These are phyloP conservation scores for Rhinoraja longicauda DNA, from an alignment of 2,797 vertebrate genomes.

Conservation along the genomic window DNA sequence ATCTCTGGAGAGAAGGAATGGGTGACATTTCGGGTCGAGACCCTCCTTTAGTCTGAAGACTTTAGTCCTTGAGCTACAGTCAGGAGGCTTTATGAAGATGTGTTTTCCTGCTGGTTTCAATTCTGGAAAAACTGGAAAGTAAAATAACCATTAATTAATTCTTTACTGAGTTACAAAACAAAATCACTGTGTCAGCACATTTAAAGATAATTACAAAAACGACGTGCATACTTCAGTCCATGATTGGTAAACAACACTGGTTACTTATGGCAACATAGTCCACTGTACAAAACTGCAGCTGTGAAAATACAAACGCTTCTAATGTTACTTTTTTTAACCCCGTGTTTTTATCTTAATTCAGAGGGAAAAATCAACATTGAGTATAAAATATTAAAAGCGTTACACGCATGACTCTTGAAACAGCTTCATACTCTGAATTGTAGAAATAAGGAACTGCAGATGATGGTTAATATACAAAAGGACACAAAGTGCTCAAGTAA, in stretches of 20 bases:
- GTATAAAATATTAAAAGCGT: background rate
- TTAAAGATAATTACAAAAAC: background rate
- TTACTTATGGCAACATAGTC: background rate
- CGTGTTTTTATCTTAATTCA: background rate
- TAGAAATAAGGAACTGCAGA: too few relatives aligned
- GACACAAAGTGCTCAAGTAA: too few relatives aligned
- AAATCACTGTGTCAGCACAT: background rate
- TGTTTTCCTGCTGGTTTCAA: background rate
- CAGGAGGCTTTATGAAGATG: background rate
- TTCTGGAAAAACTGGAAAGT: background rate
- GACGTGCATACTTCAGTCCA: background rate
- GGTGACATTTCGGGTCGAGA: too few relatives aligned
- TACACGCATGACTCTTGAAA: too few relatives aligned
- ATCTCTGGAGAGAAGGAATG: too few relatives aligned
- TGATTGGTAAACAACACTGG: background rate
- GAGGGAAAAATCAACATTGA: background rate
- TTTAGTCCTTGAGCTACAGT: background rate
- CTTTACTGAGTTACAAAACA: background rate
- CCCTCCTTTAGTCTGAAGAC: too few relatives aligned
- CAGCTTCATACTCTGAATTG: too few relatives aligned
- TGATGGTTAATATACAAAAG: too few relatives aligned
- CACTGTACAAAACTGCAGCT: background rate
- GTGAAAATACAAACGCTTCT: background rate
- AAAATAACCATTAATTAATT: background rate
- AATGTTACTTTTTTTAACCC: background rate